phyloP scores from a whole-genome alignment of 2,113 vertebrate species.

The Muscicapa adusta region DNA sequence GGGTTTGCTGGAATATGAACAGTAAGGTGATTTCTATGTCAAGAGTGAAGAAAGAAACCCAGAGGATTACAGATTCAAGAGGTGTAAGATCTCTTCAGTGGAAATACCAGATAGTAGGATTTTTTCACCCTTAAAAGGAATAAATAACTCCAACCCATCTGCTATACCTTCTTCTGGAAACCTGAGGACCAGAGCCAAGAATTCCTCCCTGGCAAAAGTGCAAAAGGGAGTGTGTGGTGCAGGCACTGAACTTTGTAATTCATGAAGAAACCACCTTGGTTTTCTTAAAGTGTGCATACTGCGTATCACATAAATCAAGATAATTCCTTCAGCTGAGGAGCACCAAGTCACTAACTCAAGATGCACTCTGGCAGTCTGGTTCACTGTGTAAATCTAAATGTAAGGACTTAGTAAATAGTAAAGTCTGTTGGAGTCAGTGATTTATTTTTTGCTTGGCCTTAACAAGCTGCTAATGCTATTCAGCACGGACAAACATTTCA shows the following conservation, averaged over 20 bases:
- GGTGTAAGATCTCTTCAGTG: not conserved
- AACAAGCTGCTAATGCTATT: not conserved
- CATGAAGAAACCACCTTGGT: not conserved
- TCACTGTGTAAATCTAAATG: not conserved
- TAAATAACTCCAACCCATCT: not conserved
- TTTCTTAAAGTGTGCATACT: not conserved
- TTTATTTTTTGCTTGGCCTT: not conserved
- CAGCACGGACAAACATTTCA: not conserved
- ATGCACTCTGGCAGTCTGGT: not conserved
- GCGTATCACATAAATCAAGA: not conserved
- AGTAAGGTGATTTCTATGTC: not conserved
- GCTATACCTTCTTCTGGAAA: not conserved
- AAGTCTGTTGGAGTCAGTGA: constrained; percentile 1
- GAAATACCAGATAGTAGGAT: not conserved
- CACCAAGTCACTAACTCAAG: not conserved
- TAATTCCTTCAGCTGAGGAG: not conserved
- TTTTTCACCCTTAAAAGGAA: not conserved
- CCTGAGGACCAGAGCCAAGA: not conserved
- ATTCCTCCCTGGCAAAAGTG: not conserved
- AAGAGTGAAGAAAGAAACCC: not conserved
- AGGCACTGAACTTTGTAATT: not conserved
- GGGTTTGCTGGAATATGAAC: not conserved
- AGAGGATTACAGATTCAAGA: not conserved
- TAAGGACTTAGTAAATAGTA: not conserved
- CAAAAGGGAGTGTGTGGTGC: rapidly evolving